Evolutionary conservation across 2,888 invertebrate species (phyloP).

Genomic region (Drosophila stalkeri): DNA sequence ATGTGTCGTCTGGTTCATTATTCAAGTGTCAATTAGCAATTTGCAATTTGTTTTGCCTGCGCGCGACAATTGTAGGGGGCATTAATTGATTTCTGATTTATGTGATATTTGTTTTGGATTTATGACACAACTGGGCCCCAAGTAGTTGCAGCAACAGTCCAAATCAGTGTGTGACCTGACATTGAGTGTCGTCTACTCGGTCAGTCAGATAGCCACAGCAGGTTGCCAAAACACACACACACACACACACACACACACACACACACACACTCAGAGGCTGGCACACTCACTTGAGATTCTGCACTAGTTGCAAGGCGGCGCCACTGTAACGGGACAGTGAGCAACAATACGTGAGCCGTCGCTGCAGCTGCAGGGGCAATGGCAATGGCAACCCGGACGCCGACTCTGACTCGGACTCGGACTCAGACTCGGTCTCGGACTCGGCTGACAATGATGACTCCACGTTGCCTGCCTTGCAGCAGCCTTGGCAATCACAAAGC

Average conservation of each 20-base stretch:
- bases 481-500: constrained; percentile 66
- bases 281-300: constrained; percentile 82
- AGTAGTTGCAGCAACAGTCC: constrained; percentile 28
- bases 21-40: constrained; percentile 43
- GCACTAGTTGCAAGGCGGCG: constrained; percentile 81
- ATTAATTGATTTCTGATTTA: constrained; percentile 68
- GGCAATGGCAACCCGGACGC: constrained; percentile 35
- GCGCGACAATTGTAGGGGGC: constrained; percentile 40
- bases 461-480: constrained; percentile 68
- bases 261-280: background rate
- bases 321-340: constrained; percentile 80
- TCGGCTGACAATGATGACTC: constrained; percentile 60
- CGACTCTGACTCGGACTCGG: constrained; percentile 14
- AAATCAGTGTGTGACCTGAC: constrained; percentile 39
- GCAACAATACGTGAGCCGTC: constrained; percentile 83
- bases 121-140: constrained; percentile 37
- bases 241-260: background rate
- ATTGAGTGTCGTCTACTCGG: constrained; percentile 30
- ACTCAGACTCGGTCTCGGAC: constrained; percentile 34
- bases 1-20: constrained; percentile 45
- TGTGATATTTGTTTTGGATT: constrained; percentile 25
- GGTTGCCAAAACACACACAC: constrained; percentile 46
- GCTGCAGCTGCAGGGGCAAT: constrained; percentile 64
- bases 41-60: constrained; percentile 50
- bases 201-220: constrained; percentile 26